Conservation (phyloP, 2,888 invertebrate species). For the Sturmia bella region DNA sequence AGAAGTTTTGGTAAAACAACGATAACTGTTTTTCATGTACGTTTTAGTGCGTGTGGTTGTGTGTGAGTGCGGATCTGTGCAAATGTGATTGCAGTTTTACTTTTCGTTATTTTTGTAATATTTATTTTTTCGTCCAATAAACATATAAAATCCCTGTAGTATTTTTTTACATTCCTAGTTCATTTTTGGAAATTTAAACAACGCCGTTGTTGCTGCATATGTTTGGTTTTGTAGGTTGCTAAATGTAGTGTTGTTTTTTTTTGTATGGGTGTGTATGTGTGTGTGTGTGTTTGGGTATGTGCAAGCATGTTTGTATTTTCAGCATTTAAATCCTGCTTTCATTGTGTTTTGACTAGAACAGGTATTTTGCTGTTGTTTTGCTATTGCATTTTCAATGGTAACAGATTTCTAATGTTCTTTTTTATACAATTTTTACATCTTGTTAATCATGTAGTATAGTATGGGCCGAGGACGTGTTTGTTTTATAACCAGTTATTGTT, state of each 20-base stretch:
- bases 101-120: slow-evolving; percentile 15
- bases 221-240: slow-evolving; percentile 29
- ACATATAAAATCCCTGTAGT: slow-evolving; percentile 44
- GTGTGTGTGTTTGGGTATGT: too few relatives aligned
- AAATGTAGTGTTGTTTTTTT: slow-evolving; percentile 2
- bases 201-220: background rate
- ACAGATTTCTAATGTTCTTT: slow-evolving; percentile 44
- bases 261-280: too few relatives aligned
- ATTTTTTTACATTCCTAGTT: slow-evolving; percentile 31
- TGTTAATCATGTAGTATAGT: slow-evolving; percentile 59
- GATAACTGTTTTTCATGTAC: slow-evolving; percentile 37
- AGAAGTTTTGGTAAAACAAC: slow-evolving; percentile 60
- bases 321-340: slow-evolving; percentile 22
- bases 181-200: background rate
- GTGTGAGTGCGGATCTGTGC: slow-evolving; percentile 6
- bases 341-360: slow-evolving; percentile 15
- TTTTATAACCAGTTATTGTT: slow-evolving; percentile 54
- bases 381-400: slow-evolving; percentile 5
- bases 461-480: slow-evolving; percentile 32
- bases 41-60: too few relatives aligned
- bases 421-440: slow-evolving; percentile 64
- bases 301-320: background rate
- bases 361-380: slow-evolving; percentile 28
- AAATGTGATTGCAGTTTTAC: slow-evolving; percentile 28
- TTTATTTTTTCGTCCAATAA: slow-evolving; percentile 9